Evolutionary conservation across 2,113 vertebrate species (phyloP).

Genomic region (Columba livia): DNA sequence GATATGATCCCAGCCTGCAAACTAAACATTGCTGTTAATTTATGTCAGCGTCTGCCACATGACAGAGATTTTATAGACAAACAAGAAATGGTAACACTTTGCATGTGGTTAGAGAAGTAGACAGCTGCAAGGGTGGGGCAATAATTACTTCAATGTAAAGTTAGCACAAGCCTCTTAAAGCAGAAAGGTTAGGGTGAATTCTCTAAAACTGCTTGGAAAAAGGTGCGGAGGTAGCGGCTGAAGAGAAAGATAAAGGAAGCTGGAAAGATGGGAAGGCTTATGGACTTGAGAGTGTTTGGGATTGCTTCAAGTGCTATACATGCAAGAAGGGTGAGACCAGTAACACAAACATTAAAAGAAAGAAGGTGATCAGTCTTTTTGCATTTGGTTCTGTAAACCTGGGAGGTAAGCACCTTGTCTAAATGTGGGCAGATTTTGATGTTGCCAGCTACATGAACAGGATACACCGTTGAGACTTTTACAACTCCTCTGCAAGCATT

Average conservation of each 20-base stretch:
- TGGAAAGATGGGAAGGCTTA: not conserved
- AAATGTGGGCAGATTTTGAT: not conserved
- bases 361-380: not conserved
- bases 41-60: not conserved
- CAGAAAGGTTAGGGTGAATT: fast-evolving
- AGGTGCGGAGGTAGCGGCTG: not conserved
- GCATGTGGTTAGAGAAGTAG: not conserved
- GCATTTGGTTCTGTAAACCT: not conserved
- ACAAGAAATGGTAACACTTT: not conserved
- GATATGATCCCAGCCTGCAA: not conserved
- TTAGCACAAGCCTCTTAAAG: not conserved
- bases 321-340: not conserved
- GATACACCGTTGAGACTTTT: not conserved
- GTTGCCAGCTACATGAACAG: not conserved
- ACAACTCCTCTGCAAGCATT: not conserved
- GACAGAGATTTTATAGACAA: not conserved
- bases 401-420: not conserved
- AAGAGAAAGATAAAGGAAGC: not conserved
- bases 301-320: not conserved
- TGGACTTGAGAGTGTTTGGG: not conserved
- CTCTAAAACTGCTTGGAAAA: not conserved
- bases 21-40: not conserved
- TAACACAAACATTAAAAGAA: not conserved
- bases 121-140: not conserved
- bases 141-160: not conserved